Evolutionary conservation across 2,797 vertebrate genomes (phyloP).

Genomic region (Poecilia velifera): DNA sequence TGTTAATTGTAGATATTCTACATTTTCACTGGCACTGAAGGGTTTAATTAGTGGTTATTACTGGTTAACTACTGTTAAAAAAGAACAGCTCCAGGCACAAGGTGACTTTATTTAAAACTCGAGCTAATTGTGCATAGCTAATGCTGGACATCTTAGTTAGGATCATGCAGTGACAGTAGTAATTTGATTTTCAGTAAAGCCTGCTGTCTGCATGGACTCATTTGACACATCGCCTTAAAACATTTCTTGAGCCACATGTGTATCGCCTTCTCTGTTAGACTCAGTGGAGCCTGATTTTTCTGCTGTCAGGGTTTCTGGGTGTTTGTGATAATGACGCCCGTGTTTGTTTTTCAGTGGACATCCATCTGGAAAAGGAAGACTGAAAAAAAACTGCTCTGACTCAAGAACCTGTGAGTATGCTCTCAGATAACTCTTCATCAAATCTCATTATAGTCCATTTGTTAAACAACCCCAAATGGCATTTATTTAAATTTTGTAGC

Average conservation of each 20-base stretch:
- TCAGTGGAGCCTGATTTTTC: neutral
- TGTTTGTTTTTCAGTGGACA: constrained; percentile 60
- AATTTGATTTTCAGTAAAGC: constrained; percentile 20
- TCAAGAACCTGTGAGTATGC: constrained; percentile 63
- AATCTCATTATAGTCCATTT: constrained; percentile 21
- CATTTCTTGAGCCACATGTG: neutral
- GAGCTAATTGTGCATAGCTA: constrained; percentile 27
- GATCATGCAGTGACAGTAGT: constrained; percentile 26
- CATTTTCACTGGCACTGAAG: constrained; percentile 35
- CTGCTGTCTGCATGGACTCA: constrained; percentile 26
- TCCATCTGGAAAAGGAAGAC: constrained; percentile 42
- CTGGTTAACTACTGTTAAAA: constrained; percentile 47
- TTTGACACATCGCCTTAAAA: constrained; percentile 30
- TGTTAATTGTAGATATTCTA: neutral
- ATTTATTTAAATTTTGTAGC: constrained; percentile 37
- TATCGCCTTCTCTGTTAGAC: neutral
- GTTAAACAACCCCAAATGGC: constrained; percentile 21
- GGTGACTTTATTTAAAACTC: constrained; percentile 65
- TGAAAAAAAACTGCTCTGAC: constrained; percentile 20
- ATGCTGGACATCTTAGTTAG: constrained; percentile 42
- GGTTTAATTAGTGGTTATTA: constrained; percentile 61
- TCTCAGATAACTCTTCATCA: neutral
- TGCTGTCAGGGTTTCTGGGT: constrained; percentile 2
- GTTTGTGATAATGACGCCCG: constrained; percentile 15
- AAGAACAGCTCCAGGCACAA: constrained; percentile 52